These are phyloP conservation scores for Martes martes DNA, from an alignment of 2,113 vertebrate species.

Conservation along the genomic window DNA sequence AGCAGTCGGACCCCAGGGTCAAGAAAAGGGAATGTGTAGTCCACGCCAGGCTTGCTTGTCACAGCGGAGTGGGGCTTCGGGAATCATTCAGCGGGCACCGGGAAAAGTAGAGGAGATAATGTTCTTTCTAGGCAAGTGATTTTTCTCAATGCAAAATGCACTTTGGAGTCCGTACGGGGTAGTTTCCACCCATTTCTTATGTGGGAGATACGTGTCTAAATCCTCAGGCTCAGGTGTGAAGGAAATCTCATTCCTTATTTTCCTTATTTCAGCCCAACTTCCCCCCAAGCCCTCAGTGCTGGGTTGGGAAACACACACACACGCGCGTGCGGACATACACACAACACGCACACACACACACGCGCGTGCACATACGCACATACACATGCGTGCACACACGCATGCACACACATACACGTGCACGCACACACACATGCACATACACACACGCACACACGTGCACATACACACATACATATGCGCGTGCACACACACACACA, in stretches of 20 bases:
- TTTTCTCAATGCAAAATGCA: slow-evolving; percentile 5
- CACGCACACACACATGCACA: no score
- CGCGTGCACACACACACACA: background rate
- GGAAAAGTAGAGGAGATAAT: background rate
- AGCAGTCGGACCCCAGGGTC: slow-evolving; percentile 17
- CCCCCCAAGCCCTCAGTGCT: background rate
- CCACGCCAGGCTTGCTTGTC: background rate
- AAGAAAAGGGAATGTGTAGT: background rate
- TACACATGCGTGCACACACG: no score
- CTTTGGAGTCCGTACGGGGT: background rate
- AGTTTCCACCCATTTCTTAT: background rate
- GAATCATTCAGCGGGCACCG: background rate
- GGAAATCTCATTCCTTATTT: background rate
- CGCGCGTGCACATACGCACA: no score
- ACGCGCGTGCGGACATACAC: background rate
- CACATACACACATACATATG: background rate
- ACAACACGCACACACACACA: background rate
- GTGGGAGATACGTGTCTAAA: background rate
- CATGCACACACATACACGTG: no score
- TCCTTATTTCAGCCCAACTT: background rate
- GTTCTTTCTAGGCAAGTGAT: background rate
- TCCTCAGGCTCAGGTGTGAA: background rate
- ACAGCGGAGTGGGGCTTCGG: background rate
- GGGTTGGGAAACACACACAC: background rate
- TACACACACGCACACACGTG: background rate